Base-by-base conservation (phyloP, 92 coral and sea anemone genomes). In the Diadumene lineata region DNA sequence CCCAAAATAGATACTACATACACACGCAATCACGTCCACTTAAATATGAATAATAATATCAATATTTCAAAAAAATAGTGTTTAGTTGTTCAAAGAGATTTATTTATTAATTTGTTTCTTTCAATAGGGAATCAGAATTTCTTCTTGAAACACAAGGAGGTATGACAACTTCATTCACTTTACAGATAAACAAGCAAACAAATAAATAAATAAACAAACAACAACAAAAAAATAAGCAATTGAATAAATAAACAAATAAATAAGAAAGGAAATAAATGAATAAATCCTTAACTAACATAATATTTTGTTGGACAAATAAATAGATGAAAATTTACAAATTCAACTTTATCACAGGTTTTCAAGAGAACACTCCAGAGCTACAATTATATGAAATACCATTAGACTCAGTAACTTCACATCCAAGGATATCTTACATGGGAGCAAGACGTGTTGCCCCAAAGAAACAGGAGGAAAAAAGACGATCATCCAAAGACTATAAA, bases 311-410 rank as follows among this genome's bases (percentile, higher is more conserved):
- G n/a, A n/a, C n/a, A n/a, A n/a, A n/a, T n/a, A n/a, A n/a, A n/a
- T n/a, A n/a, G n/a, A n/a, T n/a, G n/a, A n/a, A n/a, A n/a, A n/a
- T n/a, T 53, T 22, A 9, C 30, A 58, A n/a, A 58, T 58, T 7
- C 6, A 65, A 11, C 24, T 72, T 79, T 43, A 0, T 64, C 85
- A 90, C 83, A 64, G 85, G 87, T 23, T 88, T 78, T 26, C 93
- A 88, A 56, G 61, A 78, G 31, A 87, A 82, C 62, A 79, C 84
- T 65, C 79, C 93, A 34, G 98, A 90, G 51, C 89, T 87, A 17
- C 96, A 93, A 73, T 82, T 83, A 25, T 93, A 93, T 68, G 98
- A 93, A 77, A 93, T 93, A 60, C 98, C 98, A 19, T 87, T 93
- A 1, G 98, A 93, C 79, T 93, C 98, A 11, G 65, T 87, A 10